These are phyloP conservation scores for Serilophus lunatus DNA, from an alignment of 2,113 vertebrate species.

Conservation along the genomic window DNA sequence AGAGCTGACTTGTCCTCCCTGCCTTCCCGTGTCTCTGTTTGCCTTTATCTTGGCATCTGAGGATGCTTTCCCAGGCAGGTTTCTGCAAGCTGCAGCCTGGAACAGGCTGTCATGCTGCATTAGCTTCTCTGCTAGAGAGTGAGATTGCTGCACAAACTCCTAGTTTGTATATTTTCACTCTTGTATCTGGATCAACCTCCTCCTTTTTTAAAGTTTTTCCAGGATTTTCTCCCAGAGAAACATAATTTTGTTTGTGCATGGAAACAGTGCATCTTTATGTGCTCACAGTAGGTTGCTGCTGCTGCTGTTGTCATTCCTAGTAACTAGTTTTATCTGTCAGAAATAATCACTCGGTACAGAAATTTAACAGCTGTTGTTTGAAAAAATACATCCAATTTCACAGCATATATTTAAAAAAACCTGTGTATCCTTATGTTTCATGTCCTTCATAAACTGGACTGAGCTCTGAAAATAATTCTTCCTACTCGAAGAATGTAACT, in stretches of 20 bases:
- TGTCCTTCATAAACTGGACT: neutral
- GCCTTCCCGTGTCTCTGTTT: neutral
- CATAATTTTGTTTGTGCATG: neutral
- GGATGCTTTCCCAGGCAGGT: neutral
- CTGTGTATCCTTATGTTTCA: neutral
- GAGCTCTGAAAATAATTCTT: neutral
- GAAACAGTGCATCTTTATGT: neutral
- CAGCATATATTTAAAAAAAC: neutral
- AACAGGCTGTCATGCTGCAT: neutral
- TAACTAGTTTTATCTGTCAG: neutral
- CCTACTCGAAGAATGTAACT: neutral
- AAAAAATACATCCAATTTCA: neutral
- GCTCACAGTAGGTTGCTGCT: neutral
- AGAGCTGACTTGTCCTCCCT: neutral
- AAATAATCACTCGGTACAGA: neutral
- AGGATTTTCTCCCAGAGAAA: neutral
- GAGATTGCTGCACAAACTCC: fast-evolving
- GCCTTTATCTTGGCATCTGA: neutral
- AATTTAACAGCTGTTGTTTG: neutral
- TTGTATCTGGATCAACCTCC: neutral
- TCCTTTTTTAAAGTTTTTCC: neutral
- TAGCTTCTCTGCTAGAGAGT: neutral
- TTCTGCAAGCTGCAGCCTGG: neutral
- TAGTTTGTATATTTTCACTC: neutral
- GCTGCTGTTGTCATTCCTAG: neutral